Percentiles rank a stretch among this genome's conserved stretches.
These are phyloP conservation scores for Heliconius ismenius DNA, from an alignment of 2,888 invertebrate species.

Conservation along the genomic window DNA sequence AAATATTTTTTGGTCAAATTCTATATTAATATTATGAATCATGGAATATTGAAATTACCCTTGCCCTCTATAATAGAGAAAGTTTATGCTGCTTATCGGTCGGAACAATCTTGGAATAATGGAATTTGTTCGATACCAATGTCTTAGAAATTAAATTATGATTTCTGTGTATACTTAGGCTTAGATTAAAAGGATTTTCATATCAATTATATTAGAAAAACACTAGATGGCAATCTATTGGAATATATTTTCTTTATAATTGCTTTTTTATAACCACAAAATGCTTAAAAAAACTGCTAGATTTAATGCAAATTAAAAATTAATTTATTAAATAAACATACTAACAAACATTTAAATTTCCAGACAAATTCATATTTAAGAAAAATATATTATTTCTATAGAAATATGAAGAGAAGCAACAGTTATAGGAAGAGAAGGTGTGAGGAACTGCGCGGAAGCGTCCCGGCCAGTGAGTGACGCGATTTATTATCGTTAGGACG, in stretches of 20 bases:
- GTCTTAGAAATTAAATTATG: constrained; percentile 18
- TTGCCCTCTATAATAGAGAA: constrained; percentile 11
- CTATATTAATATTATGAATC: not conserved
- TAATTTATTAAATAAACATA: too few relatives aligned
- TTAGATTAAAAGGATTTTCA: constrained; percentile 3
- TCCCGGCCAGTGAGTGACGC: constrained; percentile 42
- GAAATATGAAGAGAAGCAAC: constrained; percentile 30
- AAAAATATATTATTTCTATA: too few relatives aligned
- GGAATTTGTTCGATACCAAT: constrained; percentile 11
- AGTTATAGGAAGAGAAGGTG: constrained; percentile 38
- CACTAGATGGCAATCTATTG: not conserved
- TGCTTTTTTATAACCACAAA: too few relatives aligned
- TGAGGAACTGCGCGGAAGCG: constrained; percentile 37
- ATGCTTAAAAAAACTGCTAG: too few relatives aligned
- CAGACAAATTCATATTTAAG: too few relatives aligned
- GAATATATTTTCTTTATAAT: too few relatives aligned
- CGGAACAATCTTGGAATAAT: constrained; percentile 18
- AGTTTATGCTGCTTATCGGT: constrained; percentile 14
- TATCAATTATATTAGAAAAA: not conserved
- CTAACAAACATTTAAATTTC: too few relatives aligned
- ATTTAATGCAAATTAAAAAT: too few relatives aligned
- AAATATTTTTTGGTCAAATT: constrained; percentile 11
- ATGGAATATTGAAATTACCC: constrained; percentile 8
- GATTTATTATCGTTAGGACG: constrained; percentile 42
- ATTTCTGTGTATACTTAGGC: not conserved